Evolutionary conservation across 2,888 invertebrate genomes (phyloP), one percentile per base, ranked within the genome.

Genomic region (Brenthis hecate): DNA sequence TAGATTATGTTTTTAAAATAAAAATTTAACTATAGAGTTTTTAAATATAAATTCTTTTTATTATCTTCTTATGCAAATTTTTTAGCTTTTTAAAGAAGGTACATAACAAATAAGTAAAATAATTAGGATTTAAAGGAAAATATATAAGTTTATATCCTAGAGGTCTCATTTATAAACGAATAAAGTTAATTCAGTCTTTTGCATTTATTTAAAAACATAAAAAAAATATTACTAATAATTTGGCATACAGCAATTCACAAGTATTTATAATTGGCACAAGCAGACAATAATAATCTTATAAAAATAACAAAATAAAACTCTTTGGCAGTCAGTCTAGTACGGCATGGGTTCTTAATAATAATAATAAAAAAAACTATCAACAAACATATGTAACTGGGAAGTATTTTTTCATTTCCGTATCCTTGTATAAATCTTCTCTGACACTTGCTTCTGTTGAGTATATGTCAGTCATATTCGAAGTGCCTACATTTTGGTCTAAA

Each of bases 271-370:
- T 60, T 57, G 28, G 68, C 60, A 66, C 43, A 66, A 65, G 72
- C 69, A 68, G 65, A 75, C 69, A 71, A 72, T 72, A 74, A 43
- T 14, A 68, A 78, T 51, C 19, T 81, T 75, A 81, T 81, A 77
- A 79, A 81, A 73, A 77, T 79, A 77, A 78, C 72, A 78, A 81
- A 78, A 80, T 84, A 85, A 85, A 85, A 86, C 86, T 86, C 83
- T 88, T 87, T 86, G 85, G 86, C 75, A 81, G 79, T 88, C 88
- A 88, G 88, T 88, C 87, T 85, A 71, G 73, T 60, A 47, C 19
- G 54, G 56, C 32, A 23, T 60, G 48, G 23, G 28, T 53, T 19
- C 62, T 62, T 62, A 62, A 54, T 36, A 60, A 28, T 58, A 28
- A 50, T 28, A 50, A 57, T 28, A 51, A 48, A 50, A 36, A 13